These are phyloP conservation scores for Lepidurus arcticus DNA, from an alignment of 1,140 invertebrate genomes.

Conservation along the genomic window DNA sequence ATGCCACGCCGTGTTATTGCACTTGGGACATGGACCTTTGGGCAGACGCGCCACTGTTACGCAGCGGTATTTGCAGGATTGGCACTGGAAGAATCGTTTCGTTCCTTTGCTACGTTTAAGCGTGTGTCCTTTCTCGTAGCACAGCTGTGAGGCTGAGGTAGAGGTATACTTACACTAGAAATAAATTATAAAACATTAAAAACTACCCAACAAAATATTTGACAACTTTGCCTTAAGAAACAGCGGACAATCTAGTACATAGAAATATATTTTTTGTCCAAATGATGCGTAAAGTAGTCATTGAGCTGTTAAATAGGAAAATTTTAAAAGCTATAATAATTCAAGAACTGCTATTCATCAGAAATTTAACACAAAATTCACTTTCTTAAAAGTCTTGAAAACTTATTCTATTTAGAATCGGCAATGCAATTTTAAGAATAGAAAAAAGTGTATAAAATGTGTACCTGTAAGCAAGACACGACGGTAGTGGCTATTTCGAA, in stretches of 20 bases:
- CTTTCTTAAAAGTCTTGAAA: not conserved
- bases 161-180: conserved; percentile 77
- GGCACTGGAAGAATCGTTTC: conserved; percentile 87
- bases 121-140: conserved; percentile 72
- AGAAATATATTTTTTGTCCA: no score
- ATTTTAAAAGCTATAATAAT: no score
- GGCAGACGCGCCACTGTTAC: conserved; percentile 71
- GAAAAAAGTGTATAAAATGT: not conserved
- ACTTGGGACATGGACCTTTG: conserved; percentile 66
- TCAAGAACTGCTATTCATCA: not conserved
- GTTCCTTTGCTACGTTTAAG: conserved; percentile 63
- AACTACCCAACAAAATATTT: no score
- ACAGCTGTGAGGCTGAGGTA: conserved; percentile 73
- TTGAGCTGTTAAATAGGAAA: no score
- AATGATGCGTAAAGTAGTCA: no score
- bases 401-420: not conserved
- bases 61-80: conserved; percentile 75
- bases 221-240: no score
- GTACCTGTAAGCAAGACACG: conserved; percentile 29
- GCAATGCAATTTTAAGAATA: not conserved
- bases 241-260: no score
- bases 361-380: not conserved
- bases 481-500: conserved; percentile 51
- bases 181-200: conserved; percentile 35
- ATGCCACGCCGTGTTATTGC: conserved; percentile 64